Conservation (phyloP, 2,888 invertebrate species). For the Machimus rusticus region DNA sequence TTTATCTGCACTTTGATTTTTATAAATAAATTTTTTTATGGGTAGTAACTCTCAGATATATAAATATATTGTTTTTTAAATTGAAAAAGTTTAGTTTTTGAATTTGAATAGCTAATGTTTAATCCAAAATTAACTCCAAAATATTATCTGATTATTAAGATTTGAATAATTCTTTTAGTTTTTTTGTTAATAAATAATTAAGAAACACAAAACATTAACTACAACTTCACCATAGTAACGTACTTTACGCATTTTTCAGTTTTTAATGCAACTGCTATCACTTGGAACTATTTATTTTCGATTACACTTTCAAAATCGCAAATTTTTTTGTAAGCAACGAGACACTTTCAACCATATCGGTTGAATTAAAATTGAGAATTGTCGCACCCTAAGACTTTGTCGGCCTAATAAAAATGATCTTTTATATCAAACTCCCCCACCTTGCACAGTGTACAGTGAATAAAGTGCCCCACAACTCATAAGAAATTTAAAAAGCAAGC, state of each 20-base stretch:
- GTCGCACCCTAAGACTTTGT: conserved; percentile 40
- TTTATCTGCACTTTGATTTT: background rate
- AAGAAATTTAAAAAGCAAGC: background rate
- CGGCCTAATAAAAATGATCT: background rate
- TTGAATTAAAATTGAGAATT: conserved; percentile 29
- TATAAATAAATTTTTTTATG: background rate
- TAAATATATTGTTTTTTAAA: background rate
- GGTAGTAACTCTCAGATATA: background rate
- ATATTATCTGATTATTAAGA: background rate
- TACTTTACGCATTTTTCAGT: background rate
- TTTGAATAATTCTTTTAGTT: background rate
- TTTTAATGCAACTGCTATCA: background rate
- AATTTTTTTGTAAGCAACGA: background rate
- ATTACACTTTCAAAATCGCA: background rate
- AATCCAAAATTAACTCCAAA: background rate
- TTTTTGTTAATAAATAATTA: background rate
- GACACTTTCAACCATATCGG: conserved; percentile 42
- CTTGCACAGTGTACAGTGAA: background rate
- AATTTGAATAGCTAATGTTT: background rate
- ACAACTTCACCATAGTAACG: background rate
- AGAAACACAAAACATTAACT: background rate
- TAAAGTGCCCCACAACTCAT: background rate
- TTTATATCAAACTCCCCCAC: conserved; percentile 13
- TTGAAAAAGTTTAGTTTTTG: background rate
- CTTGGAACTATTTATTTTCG: background rate